Base-by-base conservation (phyloP, 2,797 vertebrate genomes). In the Tapirus indicus region DNA sequence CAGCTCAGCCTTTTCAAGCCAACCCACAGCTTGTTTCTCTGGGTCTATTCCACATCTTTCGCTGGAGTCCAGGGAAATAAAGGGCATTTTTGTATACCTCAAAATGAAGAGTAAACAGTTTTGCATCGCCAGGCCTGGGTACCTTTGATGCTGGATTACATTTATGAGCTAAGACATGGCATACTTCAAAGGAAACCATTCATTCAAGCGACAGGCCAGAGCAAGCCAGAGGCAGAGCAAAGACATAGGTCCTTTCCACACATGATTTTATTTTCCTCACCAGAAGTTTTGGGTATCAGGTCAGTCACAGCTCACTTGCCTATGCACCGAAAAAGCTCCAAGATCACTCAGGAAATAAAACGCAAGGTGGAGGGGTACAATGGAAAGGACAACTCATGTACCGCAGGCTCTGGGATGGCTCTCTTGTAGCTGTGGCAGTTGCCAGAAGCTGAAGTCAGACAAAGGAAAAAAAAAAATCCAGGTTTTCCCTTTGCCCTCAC, bases 81-180 rank as follows among this genome's bases (percentile, higher is more conserved):
- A 99, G 97, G 97, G 75, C 96, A 97, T 97, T 98, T 98, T 96
- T 97, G 98, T 97, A 92, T 94, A 98, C 97, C 94, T 98, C 98
- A 97, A 98, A 98, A 98, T 94, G 89, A 95, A 98, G 97, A 98
- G 98, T 98, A 99, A 99, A 99, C 99, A 99, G 98, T 98, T 98
- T 98, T 97, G 98, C 98, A 98, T 98, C 97, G 87, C 97, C 97
- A 96, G 96, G 98, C 98, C 95, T 75, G 96, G 88, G 88, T 94
- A 99, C 98, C 98, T 99, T 99, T 99, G 98, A 99, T 98, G 98
- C 98, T 97, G 89, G 98, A 98, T 99, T 99, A 99, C 99, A 98
- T 98, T 99, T 99, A 99, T 99, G 98, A 99, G 98, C 98, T 98
- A 91, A 98, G 99, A 99, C 99, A 99, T 99, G 99, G 98, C 98